phyloP scores from a whole-genome alignment of 2,888 invertebrate species.

The Strigamia maritima region DNA sequence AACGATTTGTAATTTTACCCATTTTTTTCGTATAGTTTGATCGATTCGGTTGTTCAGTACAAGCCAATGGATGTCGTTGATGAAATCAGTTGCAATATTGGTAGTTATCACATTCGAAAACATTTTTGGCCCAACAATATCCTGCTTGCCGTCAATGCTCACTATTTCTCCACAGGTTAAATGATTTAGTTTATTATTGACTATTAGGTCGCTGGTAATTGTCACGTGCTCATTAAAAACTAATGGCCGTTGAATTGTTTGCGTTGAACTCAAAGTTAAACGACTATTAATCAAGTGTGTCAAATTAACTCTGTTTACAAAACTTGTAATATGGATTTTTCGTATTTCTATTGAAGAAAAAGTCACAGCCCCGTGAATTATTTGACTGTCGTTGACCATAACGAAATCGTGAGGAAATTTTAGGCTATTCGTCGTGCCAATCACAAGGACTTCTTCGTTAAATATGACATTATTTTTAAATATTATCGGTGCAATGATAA shows the following conservation, averaged over 20 bases:
- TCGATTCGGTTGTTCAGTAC: neutral
- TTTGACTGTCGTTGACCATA: neutral
- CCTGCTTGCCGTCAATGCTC: neutral
- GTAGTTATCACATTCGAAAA: neutral
- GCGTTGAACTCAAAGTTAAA: neutral
- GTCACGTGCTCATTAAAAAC: neutral
- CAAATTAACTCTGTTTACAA: neutral
- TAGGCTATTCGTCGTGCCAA: neutral
- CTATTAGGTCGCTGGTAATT: neutral
- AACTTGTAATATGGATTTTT: neutral
- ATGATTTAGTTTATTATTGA: neutral
- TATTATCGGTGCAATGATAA: neutral
- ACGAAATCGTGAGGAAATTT: neutral
- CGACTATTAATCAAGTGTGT: neutral
- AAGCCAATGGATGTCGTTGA: neutral
- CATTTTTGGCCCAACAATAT: neutral
- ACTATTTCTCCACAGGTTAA: neutral
- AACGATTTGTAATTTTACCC: neutral
- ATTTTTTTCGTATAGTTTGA: neutral
- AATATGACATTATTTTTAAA: neutral
- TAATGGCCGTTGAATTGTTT: neutral
- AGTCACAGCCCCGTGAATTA: neutral
- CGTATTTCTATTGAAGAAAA: neutral
- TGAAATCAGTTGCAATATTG: neutral
- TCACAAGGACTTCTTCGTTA: neutral